Evolutionary conservation across 2,888 invertebrate species (phyloP).

Genomic region (Girardia tigrina): DNA sequence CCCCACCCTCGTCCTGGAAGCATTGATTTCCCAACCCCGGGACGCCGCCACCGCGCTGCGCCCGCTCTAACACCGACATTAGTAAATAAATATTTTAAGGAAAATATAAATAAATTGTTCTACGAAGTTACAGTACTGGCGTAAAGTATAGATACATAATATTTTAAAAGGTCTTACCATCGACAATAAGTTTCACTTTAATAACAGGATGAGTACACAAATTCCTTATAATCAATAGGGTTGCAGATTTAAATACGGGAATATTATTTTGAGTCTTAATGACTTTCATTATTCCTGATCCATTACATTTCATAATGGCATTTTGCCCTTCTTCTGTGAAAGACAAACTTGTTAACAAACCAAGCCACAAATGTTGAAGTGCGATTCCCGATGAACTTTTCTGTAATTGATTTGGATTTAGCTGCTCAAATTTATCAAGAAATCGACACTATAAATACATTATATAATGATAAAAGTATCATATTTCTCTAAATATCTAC

Average conservation of each 20-base stretch:
- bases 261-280: not conserved
- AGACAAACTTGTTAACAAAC: not conserved
- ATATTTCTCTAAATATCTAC: not conserved
- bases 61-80: no score
- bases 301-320: constrained; percentile 16
- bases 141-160: no score
- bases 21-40: no score
- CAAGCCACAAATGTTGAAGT: not conserved
- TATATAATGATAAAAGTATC: not conserved
- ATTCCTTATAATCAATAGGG: not conserved
- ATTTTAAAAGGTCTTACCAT: no score
- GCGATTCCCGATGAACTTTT: not conserved
- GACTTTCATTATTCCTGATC: not conserved
- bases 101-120: not conserved
- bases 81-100: not conserved
- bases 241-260: not conserved
- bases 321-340: constrained; percentile 11
- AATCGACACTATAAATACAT: not conserved
- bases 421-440: not conserved
- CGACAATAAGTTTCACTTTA: constrained; percentile 8
- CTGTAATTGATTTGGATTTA: constrained; percentile 8
- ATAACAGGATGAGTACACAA: not conserved
- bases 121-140: no score
- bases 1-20: no score
- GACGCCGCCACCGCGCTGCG: no score